Percentiles rank a stretch among this genome's conserved stretches.
Evolutionary conservation across 2,113 vertebrate species (phyloP).

Genomic region (Ibidorhyncha struthersii): DNA sequence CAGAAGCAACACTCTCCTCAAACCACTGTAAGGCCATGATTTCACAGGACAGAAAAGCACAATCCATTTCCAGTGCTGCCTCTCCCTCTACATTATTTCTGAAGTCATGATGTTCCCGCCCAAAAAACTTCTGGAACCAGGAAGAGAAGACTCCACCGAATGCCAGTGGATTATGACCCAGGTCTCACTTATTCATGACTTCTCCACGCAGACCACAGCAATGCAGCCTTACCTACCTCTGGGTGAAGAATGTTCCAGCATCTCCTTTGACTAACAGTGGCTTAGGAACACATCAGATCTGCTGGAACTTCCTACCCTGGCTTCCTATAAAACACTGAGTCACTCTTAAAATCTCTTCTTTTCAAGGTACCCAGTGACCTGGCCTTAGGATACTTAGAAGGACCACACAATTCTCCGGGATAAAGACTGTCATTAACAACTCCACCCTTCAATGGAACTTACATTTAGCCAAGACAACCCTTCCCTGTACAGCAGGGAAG

Average conservation of each 20-base stretch:
- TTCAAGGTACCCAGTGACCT: not conserved
- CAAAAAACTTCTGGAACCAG: not conserved
- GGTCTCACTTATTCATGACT: not conserved
- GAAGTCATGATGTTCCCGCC: not conserved
- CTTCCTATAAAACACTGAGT: not conserved
- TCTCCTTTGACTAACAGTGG: not conserved
- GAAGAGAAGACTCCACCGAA: not conserved
- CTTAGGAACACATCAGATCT: not conserved
- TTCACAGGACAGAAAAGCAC: not conserved
- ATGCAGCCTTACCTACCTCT: not conserved
- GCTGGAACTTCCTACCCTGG: not conserved
- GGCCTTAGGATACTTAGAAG: not conserved
- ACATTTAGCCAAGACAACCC: not conserved
- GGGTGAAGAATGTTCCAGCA: not conserved
- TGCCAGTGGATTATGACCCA: not conserved
- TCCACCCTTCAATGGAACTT: not conserved
- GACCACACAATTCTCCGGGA: not conserved
- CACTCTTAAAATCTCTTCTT: not conserved
- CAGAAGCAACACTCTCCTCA: not conserved
- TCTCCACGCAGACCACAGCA: not conserved
- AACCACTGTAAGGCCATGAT: not conserved
- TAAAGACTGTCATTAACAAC: not conserved
- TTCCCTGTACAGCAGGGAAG: not conserved
- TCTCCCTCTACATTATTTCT: not conserved
- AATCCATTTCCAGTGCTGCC: not conserved